Base-by-base conservation (phyloP, 2,113 vertebrate species). In the Taurulus bubalis region DNA sequence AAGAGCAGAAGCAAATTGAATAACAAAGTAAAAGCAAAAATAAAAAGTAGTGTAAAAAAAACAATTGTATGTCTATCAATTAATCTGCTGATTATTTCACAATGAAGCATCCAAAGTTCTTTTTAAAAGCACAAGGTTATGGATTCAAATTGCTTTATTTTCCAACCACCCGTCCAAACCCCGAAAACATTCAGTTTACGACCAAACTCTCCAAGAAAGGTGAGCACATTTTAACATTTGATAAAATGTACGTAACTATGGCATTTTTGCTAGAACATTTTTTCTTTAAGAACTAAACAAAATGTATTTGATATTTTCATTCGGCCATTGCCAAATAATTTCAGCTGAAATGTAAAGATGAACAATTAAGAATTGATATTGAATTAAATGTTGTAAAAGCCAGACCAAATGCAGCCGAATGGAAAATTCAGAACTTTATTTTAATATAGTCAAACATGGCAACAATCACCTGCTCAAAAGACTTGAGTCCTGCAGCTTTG, bases 381-480 rank as follows among this genome's bases (percentile, higher is more conserved):
- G 8, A 40, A 40, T 42, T 3, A 45, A 45, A 45, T 45, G 15
- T 45, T 28, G 12, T 34, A 14, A 42, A 12, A 40, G 12, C 20
- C 24, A 24, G 20, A 28, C 7, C 32, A 77, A 68, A 26, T 18
- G 12, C 6, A 55, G n/a, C 24, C 3, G 3, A 32, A 30, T 12
- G 11, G 16, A 22, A 53, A 47, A 71, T 47, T n/a, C 40, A 16
- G n/a, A 45, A 53, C 36, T 14, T 34, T 16, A 66, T 77, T 2
- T n/a, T 10, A 55, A 53, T 53, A 24, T 40, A 34, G 6, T 63
- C 20, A n/a, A 67, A 79, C 10, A 20, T 53, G n/a, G n/a, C n/a
- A 62, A 42, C 5, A 56, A 79, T 94, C 77, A 99, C 98, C 96
- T 99, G 98, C 89, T 99, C 98, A 92, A 99, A 99, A 32, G 98